Percentiles rank a stretch among this genome's conserved stretches.
Evolutionary conservation across 2,113 vertebrate genomes (phyloP).

Genomic region (Vombatus ursinus): DNA sequence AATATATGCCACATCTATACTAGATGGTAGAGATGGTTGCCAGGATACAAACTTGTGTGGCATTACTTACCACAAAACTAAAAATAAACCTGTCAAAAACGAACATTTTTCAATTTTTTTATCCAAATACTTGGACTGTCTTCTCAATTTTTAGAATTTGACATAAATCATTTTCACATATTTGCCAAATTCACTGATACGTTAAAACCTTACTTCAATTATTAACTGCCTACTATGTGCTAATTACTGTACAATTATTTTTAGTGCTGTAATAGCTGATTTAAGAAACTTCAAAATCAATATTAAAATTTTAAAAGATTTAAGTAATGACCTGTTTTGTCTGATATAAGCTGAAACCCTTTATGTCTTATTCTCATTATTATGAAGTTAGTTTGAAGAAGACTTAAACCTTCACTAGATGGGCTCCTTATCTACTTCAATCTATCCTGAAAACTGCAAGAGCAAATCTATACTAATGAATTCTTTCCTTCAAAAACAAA

Average conservation of each 20-base stretch:
- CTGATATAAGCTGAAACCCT: neutral
- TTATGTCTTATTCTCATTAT: slow-evolving; percentile 16
- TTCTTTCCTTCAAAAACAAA: neutral
- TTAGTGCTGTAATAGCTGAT: neutral
- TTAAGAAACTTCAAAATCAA: slow-evolving; percentile 14
- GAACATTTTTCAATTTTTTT: neutral
- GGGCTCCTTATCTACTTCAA: neutral
- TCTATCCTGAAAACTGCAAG: neutral
- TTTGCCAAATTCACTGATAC: neutral
- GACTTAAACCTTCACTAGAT: slow-evolving; percentile 29
- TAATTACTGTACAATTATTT: neutral
- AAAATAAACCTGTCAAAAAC: slow-evolving; percentile 16
- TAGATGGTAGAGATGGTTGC: neutral
- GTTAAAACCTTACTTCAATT: slow-evolving; percentile 31
- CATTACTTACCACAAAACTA: slow-evolving; percentile 15
- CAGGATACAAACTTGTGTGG: slow-evolving; percentile 30
- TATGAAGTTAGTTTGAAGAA: slow-evolving; percentile 24
- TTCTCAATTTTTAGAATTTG: neutral
- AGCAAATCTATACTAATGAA: slow-evolving; percentile 37
- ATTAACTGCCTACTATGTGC: neutral
- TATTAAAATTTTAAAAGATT: slow-evolving; percentile 34
- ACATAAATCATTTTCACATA: slow-evolving; percentile 27
- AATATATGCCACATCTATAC: neutral
- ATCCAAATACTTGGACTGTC: neutral
- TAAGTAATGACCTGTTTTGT: slow-evolving; percentile 4